Evolutionary conservation across 2,113 vertebrate species (phyloP).

Genomic region (Bubalus kerabau): DNA sequence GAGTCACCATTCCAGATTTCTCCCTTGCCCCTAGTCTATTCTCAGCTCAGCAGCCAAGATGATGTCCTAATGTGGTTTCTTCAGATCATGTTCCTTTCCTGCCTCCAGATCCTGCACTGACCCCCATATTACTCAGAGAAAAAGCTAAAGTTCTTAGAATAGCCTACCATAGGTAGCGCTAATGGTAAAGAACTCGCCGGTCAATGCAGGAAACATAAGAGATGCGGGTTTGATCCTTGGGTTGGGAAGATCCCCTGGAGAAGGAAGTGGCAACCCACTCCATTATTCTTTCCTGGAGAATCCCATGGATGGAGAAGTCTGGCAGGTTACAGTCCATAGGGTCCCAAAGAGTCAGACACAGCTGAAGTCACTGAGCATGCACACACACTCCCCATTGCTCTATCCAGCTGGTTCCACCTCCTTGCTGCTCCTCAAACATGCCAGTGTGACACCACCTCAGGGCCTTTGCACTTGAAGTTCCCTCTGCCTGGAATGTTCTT

Average conservation of each 20-base stretch:
- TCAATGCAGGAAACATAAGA: neutral
- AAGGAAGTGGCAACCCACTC: neutral
- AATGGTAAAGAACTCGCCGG: neutral
- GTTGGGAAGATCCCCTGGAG: neutral
- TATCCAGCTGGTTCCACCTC: neutral
- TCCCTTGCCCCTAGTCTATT: neutral
- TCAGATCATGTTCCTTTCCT: neutral
- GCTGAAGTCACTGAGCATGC: neutral
- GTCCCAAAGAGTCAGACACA: neutral
- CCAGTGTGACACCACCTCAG: neutral
- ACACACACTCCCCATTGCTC: neutral
- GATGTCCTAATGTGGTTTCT: neutral
- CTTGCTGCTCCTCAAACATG: neutral
- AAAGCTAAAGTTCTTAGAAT: neutral
- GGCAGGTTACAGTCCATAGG: neutral
- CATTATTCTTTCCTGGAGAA: neutral
- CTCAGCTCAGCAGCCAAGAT: neutral
- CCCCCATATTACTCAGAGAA: neutral
- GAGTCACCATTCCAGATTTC: neutral
- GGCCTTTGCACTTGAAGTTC: neutral
- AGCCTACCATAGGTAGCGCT: neutral
- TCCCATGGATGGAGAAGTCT: neutral
- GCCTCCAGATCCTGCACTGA: neutral
- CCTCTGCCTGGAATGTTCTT: neutral
- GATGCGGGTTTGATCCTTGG: neutral